These are phyloP conservation scores for Phrynocephalus versicolor DNA, from an alignment of 2,113 vertebrate species.

Conservation along the genomic window DNA sequence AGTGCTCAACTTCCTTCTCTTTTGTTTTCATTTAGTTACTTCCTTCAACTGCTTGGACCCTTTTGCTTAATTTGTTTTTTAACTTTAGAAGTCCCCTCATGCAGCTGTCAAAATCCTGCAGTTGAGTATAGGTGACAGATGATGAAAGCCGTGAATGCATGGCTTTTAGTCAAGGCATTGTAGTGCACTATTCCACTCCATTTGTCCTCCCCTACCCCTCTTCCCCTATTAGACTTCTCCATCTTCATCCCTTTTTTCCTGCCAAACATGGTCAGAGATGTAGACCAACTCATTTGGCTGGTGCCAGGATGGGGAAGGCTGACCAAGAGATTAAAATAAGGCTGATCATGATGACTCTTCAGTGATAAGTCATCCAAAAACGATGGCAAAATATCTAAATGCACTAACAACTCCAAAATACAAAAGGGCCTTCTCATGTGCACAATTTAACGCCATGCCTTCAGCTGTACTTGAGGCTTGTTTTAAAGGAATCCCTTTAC, in stretches of 20 bases:
- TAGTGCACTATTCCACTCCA: not conserved
- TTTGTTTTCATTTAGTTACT: not conserved
- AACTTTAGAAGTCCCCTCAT: slow-evolving; percentile 30
- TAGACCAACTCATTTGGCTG: not conserved
- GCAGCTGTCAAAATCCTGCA: slow-evolving; percentile 10
- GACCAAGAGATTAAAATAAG: not conserved
- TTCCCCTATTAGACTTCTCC: not conserved
- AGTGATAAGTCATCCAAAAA: too few species aligned
- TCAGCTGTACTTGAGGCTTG: too few species aligned
- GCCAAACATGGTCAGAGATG: not conserved
- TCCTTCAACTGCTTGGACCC: slow-evolving; percentile 13
- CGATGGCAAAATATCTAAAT: too few species aligned
- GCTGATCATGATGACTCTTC: too few species aligned
- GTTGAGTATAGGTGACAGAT: not conserved
- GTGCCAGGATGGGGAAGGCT: not conserved
- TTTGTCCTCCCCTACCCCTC: not conserved
- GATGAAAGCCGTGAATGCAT: slow-evolving; percentile 6
- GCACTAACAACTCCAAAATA: too few species aligned
- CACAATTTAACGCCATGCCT: too few species aligned
- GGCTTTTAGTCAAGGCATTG: not conserved
- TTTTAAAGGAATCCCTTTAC: too few species aligned
- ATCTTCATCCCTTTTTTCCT: not conserved
- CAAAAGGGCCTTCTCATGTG: too few species aligned
- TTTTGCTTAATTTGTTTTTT: slow-evolving; percentile 56
- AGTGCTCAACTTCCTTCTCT: not conserved